A percentile compares a stretch with the other conserved stretches of the same genome.
Conservation (phyloP, 2,113 vertebrate species). For the Brachyhypopomus gauderio region DNA sequence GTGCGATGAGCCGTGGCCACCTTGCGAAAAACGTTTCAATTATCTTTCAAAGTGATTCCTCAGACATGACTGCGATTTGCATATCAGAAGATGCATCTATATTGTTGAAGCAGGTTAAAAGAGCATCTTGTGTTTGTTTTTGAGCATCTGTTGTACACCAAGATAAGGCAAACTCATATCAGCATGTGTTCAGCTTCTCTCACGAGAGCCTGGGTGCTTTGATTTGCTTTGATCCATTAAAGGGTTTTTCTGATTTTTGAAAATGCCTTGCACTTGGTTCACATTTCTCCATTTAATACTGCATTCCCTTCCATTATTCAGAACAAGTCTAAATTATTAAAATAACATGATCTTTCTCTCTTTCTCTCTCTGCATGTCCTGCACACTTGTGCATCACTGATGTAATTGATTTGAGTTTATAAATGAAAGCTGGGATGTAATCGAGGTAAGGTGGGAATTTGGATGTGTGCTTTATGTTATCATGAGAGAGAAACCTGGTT, state of each 20-base stretch:
- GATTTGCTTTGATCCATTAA: constrained; percentile 50
- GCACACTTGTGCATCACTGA: constrained; percentile 27
- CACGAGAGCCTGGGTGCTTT: constrained; percentile 10
- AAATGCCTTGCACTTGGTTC: constrained; percentile 11
- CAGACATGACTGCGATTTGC: constrained; percentile 42
- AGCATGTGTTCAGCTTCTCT: constrained; percentile 30
- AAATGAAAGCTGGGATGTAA: constrained; percentile 27
- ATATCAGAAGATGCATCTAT: constrained; percentile 50
- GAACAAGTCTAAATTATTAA: constrained; percentile 66
- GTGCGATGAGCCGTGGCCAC: constrained; percentile 38
- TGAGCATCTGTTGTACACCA: constrained; percentile 23
- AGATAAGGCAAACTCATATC: constrained; percentile 34
- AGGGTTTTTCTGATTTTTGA: constrained; percentile 33
- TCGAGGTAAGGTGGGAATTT: constrained; percentile 11
- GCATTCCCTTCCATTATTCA: constrained; percentile 70
- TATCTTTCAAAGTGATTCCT: constrained; percentile 48
- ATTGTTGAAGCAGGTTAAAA: constrained; percentile 40
- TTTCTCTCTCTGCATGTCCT: constrained; percentile 31
- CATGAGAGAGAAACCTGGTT: constrained; percentile 30
- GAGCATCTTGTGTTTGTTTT: constrained; percentile 31
- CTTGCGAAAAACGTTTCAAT: constrained; percentile 38
- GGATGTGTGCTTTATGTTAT: constrained; percentile 7
- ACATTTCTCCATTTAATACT: constrained; percentile 63
- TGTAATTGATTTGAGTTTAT: constrained; percentile 30
- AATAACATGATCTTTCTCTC: constrained; percentile 56